Conservation (phyloP, 2,113 vertebrate species). For the Cynoglossus semilaevis region DNA sequence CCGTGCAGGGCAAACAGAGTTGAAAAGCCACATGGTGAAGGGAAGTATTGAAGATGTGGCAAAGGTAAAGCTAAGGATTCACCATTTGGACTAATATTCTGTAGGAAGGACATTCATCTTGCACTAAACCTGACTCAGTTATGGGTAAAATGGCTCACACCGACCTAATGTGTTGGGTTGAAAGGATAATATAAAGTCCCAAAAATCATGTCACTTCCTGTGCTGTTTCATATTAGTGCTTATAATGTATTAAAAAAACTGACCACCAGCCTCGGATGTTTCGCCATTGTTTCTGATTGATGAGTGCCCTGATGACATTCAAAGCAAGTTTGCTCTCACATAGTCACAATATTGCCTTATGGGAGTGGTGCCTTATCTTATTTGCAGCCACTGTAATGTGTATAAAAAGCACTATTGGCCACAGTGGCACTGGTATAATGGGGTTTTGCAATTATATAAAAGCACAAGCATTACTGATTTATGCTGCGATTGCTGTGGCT, state of each 20-base stretch:
- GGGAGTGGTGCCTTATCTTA: slow-evolving; percentile 66
- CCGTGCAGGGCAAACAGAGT: slow-evolving; percentile 41
- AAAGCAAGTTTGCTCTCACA: slow-evolving; percentile 53
- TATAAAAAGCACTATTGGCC: slow-evolving; percentile 65
- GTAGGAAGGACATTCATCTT: no score
- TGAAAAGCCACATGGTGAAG: slow-evolving; percentile 6
- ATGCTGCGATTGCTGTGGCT: slow-evolving; percentile 35
- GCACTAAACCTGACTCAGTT: no score
- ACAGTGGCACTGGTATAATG: slow-evolving; percentile 58
- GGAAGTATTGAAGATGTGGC: background rate
- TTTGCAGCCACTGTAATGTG: slow-evolving; percentile 67
- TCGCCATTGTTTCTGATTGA: slow-evolving; percentile 50
- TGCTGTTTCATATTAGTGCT: slow-evolving; percentile 25
- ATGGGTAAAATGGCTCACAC: no score
- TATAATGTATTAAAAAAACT: slow-evolving; percentile 33
- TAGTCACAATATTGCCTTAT: slow-evolving; percentile 57
- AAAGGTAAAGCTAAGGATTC: background rate
- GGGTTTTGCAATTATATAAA: slow-evolving; percentile 66
- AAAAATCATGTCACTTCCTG: background rate
- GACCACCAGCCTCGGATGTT: slow-evolving; percentile 34
- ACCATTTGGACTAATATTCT: no score
- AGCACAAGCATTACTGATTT: slow-evolving; percentile 59
- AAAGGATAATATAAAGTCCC: background rate
- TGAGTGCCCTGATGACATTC: slow-evolving; percentile 58
- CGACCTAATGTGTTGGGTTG: no score